Evolutionary conservation across 2,888 invertebrate genomes (phyloP).

Genomic region (Microdon myrmicae): DNA sequence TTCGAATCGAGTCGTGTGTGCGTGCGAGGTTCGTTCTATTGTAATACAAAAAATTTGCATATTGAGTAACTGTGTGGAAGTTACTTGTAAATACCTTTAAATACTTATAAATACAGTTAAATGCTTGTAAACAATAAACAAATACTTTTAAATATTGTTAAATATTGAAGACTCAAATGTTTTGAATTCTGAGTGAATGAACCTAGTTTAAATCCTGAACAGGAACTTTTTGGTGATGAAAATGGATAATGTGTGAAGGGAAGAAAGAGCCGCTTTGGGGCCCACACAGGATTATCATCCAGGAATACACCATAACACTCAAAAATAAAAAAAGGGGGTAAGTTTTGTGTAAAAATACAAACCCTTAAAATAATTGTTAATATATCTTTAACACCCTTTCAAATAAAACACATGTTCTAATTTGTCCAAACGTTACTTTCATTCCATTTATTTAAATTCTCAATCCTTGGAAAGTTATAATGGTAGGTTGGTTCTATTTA

Average conservation of each 20-base stretch:
- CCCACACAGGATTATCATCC: neutral
- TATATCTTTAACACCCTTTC: conserved; percentile 2
- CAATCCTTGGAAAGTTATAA: conserved; percentile 32
- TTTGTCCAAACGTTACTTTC: conserved; percentile 53
- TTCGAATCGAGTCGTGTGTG: too few species aligned
- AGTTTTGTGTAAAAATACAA: neutral
- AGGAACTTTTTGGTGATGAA: neutral
- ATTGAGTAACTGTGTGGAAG: too few species aligned
- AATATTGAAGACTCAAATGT: too few species aligned
- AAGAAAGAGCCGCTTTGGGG: neutral
- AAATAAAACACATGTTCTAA: conserved; percentile 34
- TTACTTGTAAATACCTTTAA: too few species aligned
- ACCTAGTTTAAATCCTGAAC: too few species aligned
- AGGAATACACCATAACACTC: neutral
- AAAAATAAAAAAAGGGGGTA: neutral
- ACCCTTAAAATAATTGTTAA: neutral
- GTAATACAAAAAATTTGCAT: too few species aligned
- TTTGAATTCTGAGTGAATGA: too few species aligned
- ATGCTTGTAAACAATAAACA: too few species aligned
- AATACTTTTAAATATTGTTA: too few species aligned
- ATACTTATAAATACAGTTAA: too few species aligned
- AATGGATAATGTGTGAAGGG: neutral
- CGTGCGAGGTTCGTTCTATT: too few species aligned
- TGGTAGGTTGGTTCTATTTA: conserved; percentile 6
- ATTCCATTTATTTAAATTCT: conserved; percentile 50